Evolutionary conservation across 1,140 invertebrate species (phyloP), one percentile per base, ranked within the genome.

Genomic region (Apocrypta bakeri): DNA sequence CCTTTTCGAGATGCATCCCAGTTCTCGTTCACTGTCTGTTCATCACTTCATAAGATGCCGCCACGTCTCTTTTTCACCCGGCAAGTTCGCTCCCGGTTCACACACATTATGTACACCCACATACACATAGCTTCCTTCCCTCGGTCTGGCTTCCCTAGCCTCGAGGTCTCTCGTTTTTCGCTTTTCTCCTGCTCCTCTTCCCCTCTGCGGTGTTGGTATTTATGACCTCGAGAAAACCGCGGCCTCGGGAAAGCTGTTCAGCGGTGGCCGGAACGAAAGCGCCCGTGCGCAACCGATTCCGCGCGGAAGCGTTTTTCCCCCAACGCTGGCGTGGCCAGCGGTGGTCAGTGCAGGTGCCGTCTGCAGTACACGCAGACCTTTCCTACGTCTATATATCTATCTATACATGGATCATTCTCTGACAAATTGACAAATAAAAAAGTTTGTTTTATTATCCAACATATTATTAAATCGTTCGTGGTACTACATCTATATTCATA

Each of bases 171-270:
- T 56, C 48, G 48, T 56, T 56, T 56, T 56, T 56, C 21, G 48
- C 21, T 56, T 56, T 17, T 56, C 48, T 56, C 48, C 21, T 21
- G 17, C 33, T 37, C 33, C 33, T 37, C 9, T 9, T 37, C 33
- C 9, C 9, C 9, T 9, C 48, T 56, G 48, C 48, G 48, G 48
- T 56, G 48, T 56, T 56, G 48, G 48, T 56, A 56, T 56, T 56
- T 56, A 56, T 56, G 48, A n/a, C 48, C 48, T 56, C 48, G 48
- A 56, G 48, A 56, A 56, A 56, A 56, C 48, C 48, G 48, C 48
- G 48, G 48, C 48, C 48, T 21, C 48, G 48, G 48, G 21, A 56
- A 56, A 56, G 48, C 48, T 56, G 48, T 56, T 56, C 48, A 56
- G 48, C 21, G 48, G 48, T 56, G 48, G 48, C 48, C 48, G 48